Base-by-base conservation (phyloP, 1,140 invertebrate species). In the Leptinotarsa lineolata region DNA sequence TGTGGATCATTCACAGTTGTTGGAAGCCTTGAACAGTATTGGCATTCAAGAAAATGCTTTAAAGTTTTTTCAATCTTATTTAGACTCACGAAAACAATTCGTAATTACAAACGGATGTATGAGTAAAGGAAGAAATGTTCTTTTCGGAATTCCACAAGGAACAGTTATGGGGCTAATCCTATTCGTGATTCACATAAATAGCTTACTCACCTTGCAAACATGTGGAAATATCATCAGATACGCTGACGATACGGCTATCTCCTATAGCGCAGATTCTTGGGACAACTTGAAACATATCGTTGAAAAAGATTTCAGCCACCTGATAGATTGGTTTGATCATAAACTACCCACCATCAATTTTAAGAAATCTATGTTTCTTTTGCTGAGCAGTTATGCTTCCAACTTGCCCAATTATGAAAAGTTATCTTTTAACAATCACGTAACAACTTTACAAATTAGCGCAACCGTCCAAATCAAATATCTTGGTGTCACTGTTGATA, bases 381-480 rank as follows among this genome's bases (percentile, higher is more conserved):
- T 4, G 8, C 45, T 46, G 45, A 46, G 45, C 15, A 2, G n/a
- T 61, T 61, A 61, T 61, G 59, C 59, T 61, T 61, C 59, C 59
- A 8, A 61, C 2, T n/a, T 61, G n/a, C 21, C 59, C 11, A 61
- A 61, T 22, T 61, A 61, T n/a, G 11, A 61, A 11, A 61, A 61
- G n/a, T 60, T 60, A n/a, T 60, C 59, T 8, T 60, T 60, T n/a
- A 60, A 60, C 59, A 60, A 60, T 6, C 59, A 60, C n/a, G 59
- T 5, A 8, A 60, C 4, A 8, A 60, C n/a, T 60, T 60, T 60
- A 5, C 16, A 60, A 60, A 60, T 60, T 5, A 60, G n/a, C n/a
- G n/a, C 16, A 60, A 60, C 59, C n/a, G 59, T 8, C n/a, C 59
- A 60, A 60, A n/a, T 60, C 59, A 60, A 60, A 60, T 60, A 60